Conservation (phyloP, 2,888 invertebrate species). For the Synergus japonicus region DNA sequence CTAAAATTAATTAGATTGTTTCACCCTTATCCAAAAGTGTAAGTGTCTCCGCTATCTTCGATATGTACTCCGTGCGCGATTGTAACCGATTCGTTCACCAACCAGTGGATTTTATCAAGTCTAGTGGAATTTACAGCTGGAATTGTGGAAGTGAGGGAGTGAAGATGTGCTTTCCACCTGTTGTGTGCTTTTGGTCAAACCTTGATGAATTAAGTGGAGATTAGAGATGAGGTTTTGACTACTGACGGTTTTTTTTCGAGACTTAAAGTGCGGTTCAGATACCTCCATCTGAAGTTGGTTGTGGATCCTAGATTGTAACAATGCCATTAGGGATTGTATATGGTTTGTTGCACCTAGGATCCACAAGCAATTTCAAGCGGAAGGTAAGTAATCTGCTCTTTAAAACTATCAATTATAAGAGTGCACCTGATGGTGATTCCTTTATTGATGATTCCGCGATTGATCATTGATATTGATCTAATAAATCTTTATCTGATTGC, state of each 20-base stretch:
- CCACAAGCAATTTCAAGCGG: neutral
- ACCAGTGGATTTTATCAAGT: slow-evolving; percentile 30
- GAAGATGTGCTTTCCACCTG: neutral
- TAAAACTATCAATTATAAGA: neutral
- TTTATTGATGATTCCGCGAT: neutral
- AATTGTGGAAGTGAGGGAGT: slow-evolving; percentile 26
- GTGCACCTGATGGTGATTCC: neutral
- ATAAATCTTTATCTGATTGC: neutral
- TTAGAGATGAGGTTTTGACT: neutral
- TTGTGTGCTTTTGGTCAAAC: slow-evolving; percentile 1
- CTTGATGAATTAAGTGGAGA: neutral
- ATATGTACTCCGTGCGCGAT: slow-evolving; percentile 47
- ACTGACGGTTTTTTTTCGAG: neutral
- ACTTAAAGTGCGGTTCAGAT: neutral
- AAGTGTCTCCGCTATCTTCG: slow-evolving; percentile 55
- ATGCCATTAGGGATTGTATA: neutral
- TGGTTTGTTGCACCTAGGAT: neutral
- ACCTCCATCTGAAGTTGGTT: neutral
- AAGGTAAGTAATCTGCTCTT: neutral
- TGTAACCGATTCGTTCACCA: slow-evolving; percentile 46
- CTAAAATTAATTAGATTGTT: slow-evolving; percentile 49
- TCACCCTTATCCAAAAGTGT: slow-evolving; percentile 62
- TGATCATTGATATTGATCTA: neutral
- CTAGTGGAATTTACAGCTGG: slow-evolving; percentile 12
- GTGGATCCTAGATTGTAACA: neutral